Percentiles rank a stretch among this genome's conserved stretches.
Evolutionary conservation across 1,140 invertebrate genomes (phyloP).

Genomic region (Dendrolimus kikuchii): DNA sequence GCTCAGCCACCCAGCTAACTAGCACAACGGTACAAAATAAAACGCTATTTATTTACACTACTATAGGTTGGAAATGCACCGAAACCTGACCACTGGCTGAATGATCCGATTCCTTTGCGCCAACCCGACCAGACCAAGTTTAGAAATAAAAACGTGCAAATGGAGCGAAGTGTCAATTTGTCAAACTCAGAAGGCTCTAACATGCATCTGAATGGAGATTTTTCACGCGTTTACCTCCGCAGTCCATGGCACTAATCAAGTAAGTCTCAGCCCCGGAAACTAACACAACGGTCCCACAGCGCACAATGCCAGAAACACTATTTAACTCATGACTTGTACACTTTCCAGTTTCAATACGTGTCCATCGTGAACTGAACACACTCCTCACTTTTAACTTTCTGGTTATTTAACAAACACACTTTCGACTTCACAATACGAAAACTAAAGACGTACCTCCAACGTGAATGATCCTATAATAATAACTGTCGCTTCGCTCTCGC

Average conservation of each 20-base stretch:
- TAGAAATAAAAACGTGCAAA: slow-evolving; percentile 39
- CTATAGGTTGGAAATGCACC: slow-evolving; percentile 12
- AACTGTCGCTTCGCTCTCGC: slow-evolving; percentile 61
- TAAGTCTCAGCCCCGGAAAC: slow-evolving; percentile 41
- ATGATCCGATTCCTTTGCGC: slow-evolving; percentile 12
- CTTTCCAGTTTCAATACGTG: slow-evolving; percentile 33
- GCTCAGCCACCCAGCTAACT: slow-evolving; percentile 36
- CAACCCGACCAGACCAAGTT: slow-evolving; percentile 9
- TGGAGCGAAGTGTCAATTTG: slow-evolving; percentile 39
- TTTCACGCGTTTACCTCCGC: slow-evolving; percentile 61
- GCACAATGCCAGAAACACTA: slow-evolving; percentile 41
- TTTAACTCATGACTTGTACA: slow-evolving; percentile 47
- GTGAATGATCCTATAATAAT: slow-evolving; percentile 70
- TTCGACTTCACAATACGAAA: slow-evolving; percentile 48
- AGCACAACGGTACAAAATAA: slow-evolving; percentile 1
- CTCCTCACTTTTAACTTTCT: slow-evolving; percentile 35
- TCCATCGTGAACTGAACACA: slow-evolving; percentile 45
- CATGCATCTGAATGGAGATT: slow-evolving; percentile 41
- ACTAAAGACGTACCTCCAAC: slow-evolving; percentile 69
- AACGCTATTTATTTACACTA: slow-evolving; percentile 4
- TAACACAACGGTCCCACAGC: slow-evolving; percentile 48
- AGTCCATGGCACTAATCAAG: slow-evolving; percentile 57
- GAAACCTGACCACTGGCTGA: slow-evolving; percentile 11
- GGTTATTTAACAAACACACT: slow-evolving; percentile 37
- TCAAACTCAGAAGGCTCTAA: slow-evolving; percentile 29